Conservation (phyloP, 1,140 invertebrate species). For the Trichonephila inaurata region DNA sequence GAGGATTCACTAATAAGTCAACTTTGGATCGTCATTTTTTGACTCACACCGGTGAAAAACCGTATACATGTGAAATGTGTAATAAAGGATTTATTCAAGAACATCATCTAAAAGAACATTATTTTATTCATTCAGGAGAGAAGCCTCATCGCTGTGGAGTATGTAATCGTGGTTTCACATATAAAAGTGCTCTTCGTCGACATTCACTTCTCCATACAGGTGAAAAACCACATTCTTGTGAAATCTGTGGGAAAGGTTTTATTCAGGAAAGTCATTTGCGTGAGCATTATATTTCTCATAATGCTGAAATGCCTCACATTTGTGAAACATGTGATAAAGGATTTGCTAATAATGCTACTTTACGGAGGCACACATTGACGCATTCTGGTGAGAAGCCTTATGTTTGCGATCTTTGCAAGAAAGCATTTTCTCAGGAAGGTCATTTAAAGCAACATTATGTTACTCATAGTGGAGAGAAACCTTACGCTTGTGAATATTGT, state of each 20-base stretch:
- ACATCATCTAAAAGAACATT: slow-evolving; percentile 59
- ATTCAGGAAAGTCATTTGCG: slow-evolving; percentile 65
- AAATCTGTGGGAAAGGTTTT: slow-evolving; percentile 69
- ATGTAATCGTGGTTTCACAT: slow-evolving; percentile 61
- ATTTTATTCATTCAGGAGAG: slow-evolving; percentile 40
- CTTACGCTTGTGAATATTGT: slow-evolving; percentile 39
- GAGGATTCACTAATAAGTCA: slow-evolving; percentile 59
- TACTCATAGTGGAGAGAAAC: slow-evolving; percentile 56
- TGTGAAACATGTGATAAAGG: slow-evolving; percentile 67
- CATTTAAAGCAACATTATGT: slow-evolving; percentile 63
- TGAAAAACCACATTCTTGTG: slow-evolving; percentile 57
- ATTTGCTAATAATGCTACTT: slow-evolving; percentile 61
- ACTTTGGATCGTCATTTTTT: slow-evolving; percentile 66
- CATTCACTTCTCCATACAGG: slow-evolving; percentile 54
- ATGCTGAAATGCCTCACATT: slow-evolving; percentile 69
- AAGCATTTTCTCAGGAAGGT: slow-evolving; percentile 55
- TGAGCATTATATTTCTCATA: slow-evolving; percentile 69
- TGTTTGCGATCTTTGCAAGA: slow-evolving; percentile 43
- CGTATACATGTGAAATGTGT: slow-evolving; percentile 63
- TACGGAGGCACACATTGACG: slow-evolving; percentile 47
- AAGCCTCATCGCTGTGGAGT: slow-evolving; percentile 47
- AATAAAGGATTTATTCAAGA: slow-evolving; percentile 68
- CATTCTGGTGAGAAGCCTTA: slow-evolving; percentile 49
- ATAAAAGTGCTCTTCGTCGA: slow-evolving; percentile 31
- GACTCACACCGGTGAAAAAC: slow-evolving; percentile 67